These are phyloP conservation scores for Plectus sambesii DNA, from an alignment of 1,140 invertebrate species.

Conservation along the genomic window DNA sequence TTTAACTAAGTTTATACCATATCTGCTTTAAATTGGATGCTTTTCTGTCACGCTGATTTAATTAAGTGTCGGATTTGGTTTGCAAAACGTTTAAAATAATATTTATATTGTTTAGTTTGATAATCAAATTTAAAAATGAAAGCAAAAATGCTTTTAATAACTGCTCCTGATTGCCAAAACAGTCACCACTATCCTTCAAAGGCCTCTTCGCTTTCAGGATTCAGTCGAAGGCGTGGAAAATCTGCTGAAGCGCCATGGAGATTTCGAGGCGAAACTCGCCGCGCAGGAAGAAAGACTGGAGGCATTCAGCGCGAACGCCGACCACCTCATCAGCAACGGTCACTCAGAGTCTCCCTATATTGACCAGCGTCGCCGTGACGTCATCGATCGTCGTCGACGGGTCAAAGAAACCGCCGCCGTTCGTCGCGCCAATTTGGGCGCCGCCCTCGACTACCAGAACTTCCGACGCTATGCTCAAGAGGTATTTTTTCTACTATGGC, in stretches of 20 bases:
- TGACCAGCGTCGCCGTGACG: slow-evolving; percentile 59
- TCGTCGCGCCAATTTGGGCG: slow-evolving; percentile 60
- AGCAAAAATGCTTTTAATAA: too few relatives aligned
- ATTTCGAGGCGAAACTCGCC: slow-evolving; percentile 79
- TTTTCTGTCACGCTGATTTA: too few relatives aligned
- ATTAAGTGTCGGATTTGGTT: too few relatives aligned
- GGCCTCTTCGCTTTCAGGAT: slow-evolving; percentile 52
- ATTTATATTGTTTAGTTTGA: too few relatives aligned
- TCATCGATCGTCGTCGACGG: slow-evolving; percentile 59
- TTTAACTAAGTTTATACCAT: too few relatives aligned
- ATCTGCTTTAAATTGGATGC: too few relatives aligned
- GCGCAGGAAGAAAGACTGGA: slow-evolving; percentile 84
- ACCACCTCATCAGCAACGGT: slow-evolving; percentile 64
- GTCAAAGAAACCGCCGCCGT: slow-evolving; percentile 64
- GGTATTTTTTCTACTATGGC: too few relatives aligned
- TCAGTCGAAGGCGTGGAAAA: slow-evolving; percentile 88
- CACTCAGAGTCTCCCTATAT: slow-evolving; percentile 60
- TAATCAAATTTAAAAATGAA: too few relatives aligned
- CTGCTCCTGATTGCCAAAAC: too few relatives aligned
- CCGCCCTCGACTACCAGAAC: slow-evolving; percentile 67
- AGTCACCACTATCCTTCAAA: too few relatives aligned
- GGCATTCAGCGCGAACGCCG: slow-evolving; percentile 70
- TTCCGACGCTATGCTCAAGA: slow-evolving; percentile 80
- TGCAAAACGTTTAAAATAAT: too few relatives aligned
- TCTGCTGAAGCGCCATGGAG: slow-evolving; percentile 78